These are phyloP conservation scores for Pheosia tremula DNA, from an alignment of 2,888 invertebrate species.

Conservation along the genomic window DNA sequence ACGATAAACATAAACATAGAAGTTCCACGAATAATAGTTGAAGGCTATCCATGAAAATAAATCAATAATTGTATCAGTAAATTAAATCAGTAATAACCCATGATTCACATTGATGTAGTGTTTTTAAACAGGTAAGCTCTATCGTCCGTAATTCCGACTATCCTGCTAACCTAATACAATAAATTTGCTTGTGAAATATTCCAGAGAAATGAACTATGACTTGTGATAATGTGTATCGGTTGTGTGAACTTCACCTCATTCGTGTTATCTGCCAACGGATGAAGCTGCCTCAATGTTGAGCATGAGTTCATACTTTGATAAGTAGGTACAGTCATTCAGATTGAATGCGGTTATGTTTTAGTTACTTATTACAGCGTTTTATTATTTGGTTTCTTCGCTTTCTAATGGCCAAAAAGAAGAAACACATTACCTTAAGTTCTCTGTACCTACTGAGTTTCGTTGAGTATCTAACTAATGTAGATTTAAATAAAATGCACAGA, in stretches of 20 bases:
- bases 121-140: not conserved
- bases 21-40: too few species aligned
- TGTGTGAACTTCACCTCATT: constrained; percentile 51
- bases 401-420: too few species aligned
- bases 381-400: too few species aligned
- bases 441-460: too few species aligned
- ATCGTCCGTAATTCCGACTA: not conserved
- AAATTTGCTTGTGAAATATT: constrained; percentile 1
- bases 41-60: too few species aligned
- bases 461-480: too few species aligned
- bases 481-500: too few species aligned
- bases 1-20: too few species aligned
- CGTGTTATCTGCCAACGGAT: constrained; percentile 37
- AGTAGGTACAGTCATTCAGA: not conserved
- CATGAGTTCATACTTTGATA: not conserved
- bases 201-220: constrained; percentile 30
- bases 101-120: constrained; percentile 6
- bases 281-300: constrained; percentile 8
- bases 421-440: too few species aligned
- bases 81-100: not conserved
- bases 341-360: too few species aligned
- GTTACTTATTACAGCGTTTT: too few species aligned
- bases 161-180: not conserved
- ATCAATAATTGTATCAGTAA: too few species aligned
- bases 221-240: constrained; percentile 24